Evolutionary conservation across 2,888 invertebrate genomes (phyloP).

Genomic region (Exephanes ischioxanthus): DNA sequence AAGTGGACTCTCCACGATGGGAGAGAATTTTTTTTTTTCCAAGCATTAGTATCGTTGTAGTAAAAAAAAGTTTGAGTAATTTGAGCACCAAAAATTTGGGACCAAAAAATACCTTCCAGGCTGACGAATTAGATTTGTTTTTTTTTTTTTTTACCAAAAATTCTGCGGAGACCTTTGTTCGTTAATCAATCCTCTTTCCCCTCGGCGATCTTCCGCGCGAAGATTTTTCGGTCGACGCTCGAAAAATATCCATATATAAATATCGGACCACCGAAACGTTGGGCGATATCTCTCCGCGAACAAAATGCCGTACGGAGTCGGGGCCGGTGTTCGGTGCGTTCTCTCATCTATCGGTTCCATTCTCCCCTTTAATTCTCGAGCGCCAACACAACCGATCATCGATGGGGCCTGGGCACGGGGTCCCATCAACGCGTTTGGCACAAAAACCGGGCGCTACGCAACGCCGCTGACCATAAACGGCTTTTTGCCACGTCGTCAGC

Average conservation of each 20-base stretch:
- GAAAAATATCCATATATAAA: conserved; percentile 14
- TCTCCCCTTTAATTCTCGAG: conserved; percentile 43
- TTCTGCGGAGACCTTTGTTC: neutral
- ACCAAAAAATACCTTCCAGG: neutral
- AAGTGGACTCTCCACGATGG: neutral
- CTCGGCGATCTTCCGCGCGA: neutral
- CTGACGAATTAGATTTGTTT: neutral
- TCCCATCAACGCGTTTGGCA: conserved; percentile 60
- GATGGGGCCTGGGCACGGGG: conserved; percentile 57
- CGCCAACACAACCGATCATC: conserved; percentile 67
- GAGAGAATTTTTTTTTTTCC: neutral
- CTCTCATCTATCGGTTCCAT: conserved; percentile 2
- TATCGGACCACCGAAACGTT: conserved; percentile 23
- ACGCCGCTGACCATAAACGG: conserved; percentile 80
- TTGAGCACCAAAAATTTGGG: neutral
- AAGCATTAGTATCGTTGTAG: neutral
- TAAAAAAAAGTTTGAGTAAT: neutral
- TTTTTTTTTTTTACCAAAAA: neutral
- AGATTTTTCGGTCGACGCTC: neutral
- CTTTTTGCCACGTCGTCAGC: conserved; percentile 77
- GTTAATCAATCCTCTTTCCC: neutral
- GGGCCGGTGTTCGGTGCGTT: neutral
- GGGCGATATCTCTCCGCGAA: conserved; percentile 20
- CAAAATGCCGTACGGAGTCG: conserved; percentile 21
- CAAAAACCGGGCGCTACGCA: conserved; percentile 80